phyloP scores from a whole-genome alignment of 2,113 vertebrate species.

The Neolamprologus longior region DNA sequence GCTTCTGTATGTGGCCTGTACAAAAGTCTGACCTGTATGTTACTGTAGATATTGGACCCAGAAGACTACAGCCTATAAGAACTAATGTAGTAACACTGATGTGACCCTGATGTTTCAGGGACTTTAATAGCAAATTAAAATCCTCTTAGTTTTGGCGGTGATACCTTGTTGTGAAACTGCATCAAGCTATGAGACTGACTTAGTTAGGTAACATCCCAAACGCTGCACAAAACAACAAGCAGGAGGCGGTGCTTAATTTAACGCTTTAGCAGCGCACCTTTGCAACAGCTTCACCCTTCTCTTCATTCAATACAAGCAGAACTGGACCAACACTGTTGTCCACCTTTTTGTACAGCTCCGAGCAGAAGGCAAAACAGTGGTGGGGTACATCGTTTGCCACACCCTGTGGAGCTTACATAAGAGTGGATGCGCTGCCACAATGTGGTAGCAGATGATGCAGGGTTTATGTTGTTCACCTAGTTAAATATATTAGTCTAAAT shows the following conservation, averaged over 20 bases:
- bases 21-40: constrained; percentile 33
- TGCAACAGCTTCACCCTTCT: not conserved
- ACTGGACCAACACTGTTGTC: not conserved
- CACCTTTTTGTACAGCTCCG: not conserved
- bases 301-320: not conserved
- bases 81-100: not conserved
- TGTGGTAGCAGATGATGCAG: not conserved
- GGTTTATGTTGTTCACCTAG: not conserved
- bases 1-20: not conserved
- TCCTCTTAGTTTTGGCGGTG: not conserved
- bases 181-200: not conserved
- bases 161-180: not conserved
- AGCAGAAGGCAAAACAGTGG: not conserved
- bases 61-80: not conserved
- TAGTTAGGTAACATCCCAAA: not conserved
- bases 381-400: not conserved
- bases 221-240: not conserved
- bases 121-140: not conserved
- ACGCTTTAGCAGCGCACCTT: not conserved
- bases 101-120: not conserved
- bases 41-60: not conserved
- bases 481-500: not conserved
- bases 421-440: not conserved
- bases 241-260: not conserved
- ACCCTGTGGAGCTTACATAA: not conserved